Base-by-base conservation (phyloP, 2,888 invertebrate species). In the Scaptomyza parva region DNA sequence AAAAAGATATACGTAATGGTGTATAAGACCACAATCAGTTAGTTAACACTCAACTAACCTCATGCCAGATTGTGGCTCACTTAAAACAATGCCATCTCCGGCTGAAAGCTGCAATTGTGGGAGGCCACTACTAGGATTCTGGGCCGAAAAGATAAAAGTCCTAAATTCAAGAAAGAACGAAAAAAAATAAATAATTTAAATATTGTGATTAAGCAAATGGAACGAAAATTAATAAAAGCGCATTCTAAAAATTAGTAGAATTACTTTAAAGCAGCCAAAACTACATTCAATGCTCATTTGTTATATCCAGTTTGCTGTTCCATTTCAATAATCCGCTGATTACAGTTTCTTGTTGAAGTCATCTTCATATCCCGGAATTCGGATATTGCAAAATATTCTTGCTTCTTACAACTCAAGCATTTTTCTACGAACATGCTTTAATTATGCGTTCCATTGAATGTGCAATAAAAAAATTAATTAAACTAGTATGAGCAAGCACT, bases 1-100 rank as follows among this genome's bases (percentile, higher is more conserved):
- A 62, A 43, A 40, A 60, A 33, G 17, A 22, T 33, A 37, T 28
- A 14, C 11, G 9, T 3, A 12, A 30, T 3, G 6, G n/a, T 33
- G 48, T 22, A 37, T 57, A 20, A 45, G 48, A 30, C 20, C 14
- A 35, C 22, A 2, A 20, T 28, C 17, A 51, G 30, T 47, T 51
- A 9, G 7, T 50, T 26, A 35, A 28, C 14, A 37, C 18, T 6
- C 44, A 62, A 70, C 76, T 69, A 14, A 83, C 72, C 71, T 82
- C 82, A 81, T 69, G 51, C 71, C 41, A 30, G 52, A 39, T 51
- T 28, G 20, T 22, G n/a, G 40, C 12, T 40, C 20, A 9, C 18
- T 81, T 20, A 89, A 62, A 9, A 89, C 72, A 39, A 88, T 44
- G 11, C 78, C 77, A 24, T 74, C 74, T 11, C 58, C 24, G 4